Conservation (phyloP, 1,140 invertebrate species). For the Drosophila varians region DNA sequence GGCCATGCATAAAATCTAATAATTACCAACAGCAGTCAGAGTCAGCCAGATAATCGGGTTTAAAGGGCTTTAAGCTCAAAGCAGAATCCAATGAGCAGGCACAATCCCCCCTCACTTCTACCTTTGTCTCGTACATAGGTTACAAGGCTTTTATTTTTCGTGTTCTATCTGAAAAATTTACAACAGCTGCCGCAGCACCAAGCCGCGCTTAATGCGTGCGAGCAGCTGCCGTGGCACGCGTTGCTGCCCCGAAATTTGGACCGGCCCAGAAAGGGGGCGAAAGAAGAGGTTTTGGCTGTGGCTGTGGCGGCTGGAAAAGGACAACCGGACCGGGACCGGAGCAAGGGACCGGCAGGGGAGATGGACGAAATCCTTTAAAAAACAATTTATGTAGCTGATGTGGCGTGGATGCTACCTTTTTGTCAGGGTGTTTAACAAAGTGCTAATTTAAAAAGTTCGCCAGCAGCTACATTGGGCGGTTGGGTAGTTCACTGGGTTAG, state of each 20-base stretch:
- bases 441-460: constrained; percentile 82
- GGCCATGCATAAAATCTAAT: constrained; percentile 73
- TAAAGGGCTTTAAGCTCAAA: constrained; percentile 31
- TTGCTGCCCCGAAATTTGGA: constrained; percentile 25
- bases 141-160: constrained; percentile 21
- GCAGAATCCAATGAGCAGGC: constrained; percentile 41
- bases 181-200: constrained; percentile 53
- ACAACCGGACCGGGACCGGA: too few species aligned
- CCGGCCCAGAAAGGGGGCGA: background rate
- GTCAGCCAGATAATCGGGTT: constrained; percentile 66
- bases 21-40: constrained; percentile 57
- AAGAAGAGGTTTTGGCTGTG: too few species aligned
- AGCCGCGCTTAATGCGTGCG: constrained; percentile 64
- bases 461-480: constrained; percentile 37
- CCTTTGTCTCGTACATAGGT: too few species aligned
- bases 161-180: constrained; percentile 64
- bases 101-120: constrained; percentile 40
- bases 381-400: constrained; percentile 65
- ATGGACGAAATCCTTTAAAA: constrained; percentile 80
- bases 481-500: background rate
- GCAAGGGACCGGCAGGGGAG: too few species aligned
- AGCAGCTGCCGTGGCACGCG: constrained; percentile 74
- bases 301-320: background rate
- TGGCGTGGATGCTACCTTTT: constrained; percentile 58
- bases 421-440: constrained; percentile 82